Evolutionary conservation across 2,113 vertebrate species (phyloP).

Genomic region (Hipposideros armiger): DNA sequence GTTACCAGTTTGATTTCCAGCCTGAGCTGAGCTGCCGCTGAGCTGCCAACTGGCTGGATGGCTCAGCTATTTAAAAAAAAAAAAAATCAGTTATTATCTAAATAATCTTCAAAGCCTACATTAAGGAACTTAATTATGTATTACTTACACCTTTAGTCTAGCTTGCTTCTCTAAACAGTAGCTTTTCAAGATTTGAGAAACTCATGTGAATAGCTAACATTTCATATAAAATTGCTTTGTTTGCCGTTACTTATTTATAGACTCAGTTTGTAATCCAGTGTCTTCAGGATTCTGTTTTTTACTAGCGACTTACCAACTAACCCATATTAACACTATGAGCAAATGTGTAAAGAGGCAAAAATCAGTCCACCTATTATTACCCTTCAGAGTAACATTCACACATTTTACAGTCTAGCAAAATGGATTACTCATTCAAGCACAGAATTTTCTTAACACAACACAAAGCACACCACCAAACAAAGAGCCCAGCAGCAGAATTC

Average conservation of each 20-base stretch:
- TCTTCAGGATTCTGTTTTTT: not conserved
- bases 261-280: not conserved
- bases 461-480: not conserved
- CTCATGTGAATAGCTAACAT: not conserved
- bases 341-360: not conserved
- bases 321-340: not conserved
- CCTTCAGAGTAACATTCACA: not conserved
- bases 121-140: conserved; percentile 43
- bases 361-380: not conserved
- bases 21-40: too few relatives aligned
- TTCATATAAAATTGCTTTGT: conserved; percentile 37
- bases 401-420: conserved; percentile 15
- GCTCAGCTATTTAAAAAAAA: too few relatives aligned
- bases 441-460: conserved; percentile 20
- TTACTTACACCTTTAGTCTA: not conserved
- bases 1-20: too few relatives aligned
- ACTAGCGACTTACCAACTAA: not conserved
- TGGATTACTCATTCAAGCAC: not conserved
- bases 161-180: conserved; percentile 15
- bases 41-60: too few relatives aligned
- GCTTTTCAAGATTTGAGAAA: conserved; percentile 42
- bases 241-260: conserved; percentile 46
- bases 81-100: conserved; percentile 40
- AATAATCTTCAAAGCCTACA: conserved; percentile 54
- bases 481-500: not conserved